phyloP scores from a whole-genome alignment of 1,140 invertebrate genomes.

The Pseudomyrmex cubaensis region DNA sequence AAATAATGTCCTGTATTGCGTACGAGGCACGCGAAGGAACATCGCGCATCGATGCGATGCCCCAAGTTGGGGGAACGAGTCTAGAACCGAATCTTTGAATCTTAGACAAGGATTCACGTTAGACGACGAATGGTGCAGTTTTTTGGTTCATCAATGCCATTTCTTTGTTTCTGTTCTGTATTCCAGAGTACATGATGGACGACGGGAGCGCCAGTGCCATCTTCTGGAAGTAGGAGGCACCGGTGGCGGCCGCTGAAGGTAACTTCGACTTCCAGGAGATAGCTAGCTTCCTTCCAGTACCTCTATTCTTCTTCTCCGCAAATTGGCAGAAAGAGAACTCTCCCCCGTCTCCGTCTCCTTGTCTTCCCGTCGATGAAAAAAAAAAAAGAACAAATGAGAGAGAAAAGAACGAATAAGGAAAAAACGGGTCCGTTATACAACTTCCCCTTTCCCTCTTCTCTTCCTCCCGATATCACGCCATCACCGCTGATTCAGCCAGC shows the following conservation, averaged over 20 bases:
- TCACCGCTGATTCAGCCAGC: slow-evolving; percentile 84
- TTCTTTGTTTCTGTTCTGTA: slow-evolving; percentile 87
- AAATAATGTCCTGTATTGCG: slow-evolving; percentile 76
- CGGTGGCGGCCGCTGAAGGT: slow-evolving; percentile 86
- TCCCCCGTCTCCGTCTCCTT: neutral
- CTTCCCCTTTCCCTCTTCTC: slow-evolving; percentile 67
- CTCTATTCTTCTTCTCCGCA: slow-evolving; percentile 78
- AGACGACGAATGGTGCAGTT: slow-evolving; percentile 63
- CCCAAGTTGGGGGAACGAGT: slow-evolving; percentile 41
- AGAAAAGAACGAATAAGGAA: slow-evolving; percentile 68
- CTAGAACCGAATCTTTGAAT: slow-evolving; percentile 40
- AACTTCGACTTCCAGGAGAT: slow-evolving; percentile 87
- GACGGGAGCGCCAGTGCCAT: slow-evolving; percentile 86
- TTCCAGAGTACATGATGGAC: slow-evolving; percentile 88
- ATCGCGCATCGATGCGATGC: slow-evolving; percentile 19
- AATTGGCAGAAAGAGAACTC: slow-evolving; percentile 72
- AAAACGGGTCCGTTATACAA: slow-evolving; percentile 48
- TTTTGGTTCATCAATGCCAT: slow-evolving; percentile 79
- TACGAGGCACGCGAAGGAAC: slow-evolving; percentile 57
- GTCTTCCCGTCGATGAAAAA: slow-evolving; percentile 65
- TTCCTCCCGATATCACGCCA: slow-evolving; percentile 75
- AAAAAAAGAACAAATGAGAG: slow-evolving; percentile 55
- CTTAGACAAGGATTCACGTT: slow-evolving; percentile 56
- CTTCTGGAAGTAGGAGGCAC: slow-evolving; percentile 88
- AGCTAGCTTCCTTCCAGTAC: slow-evolving; percentile 85